Percentiles rank a stretch among this genome's conserved stretches.
Evolutionary conservation across 2,113 vertebrate genomes (phyloP).

Genomic region (Sceloporus tristichus): DNA sequence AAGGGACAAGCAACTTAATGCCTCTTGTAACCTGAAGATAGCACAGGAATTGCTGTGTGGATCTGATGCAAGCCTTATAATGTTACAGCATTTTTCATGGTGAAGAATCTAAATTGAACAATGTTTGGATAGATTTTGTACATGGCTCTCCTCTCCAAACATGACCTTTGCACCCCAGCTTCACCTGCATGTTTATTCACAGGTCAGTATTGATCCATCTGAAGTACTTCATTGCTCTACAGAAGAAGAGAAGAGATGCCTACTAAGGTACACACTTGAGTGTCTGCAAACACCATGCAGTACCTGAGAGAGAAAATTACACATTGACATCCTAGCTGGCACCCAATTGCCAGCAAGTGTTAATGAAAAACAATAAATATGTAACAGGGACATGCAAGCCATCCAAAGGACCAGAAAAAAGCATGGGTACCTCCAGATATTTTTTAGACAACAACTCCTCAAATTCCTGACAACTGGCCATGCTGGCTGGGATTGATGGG

Average conservation of each 20-base stretch:
- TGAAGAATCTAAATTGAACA: constrained; percentile 32
- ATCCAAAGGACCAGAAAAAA: background rate
- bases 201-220: constrained; percentile 58
- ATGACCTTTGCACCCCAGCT: constrained; percentile 54
- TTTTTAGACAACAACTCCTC: too few species aligned
- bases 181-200: constrained; percentile 62
- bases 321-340: background rate
- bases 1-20: background rate
- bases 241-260: background rate
- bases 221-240: constrained; percentile 64
- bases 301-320: background rate
- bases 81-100: too few species aligned
- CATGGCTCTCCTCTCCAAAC: constrained; percentile 9
- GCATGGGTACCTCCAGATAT: background rate
- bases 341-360: background rate
- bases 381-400: background rate
- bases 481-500: too few species aligned
- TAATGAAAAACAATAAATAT: background rate
- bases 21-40: background rate
- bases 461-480: too few species aligned
- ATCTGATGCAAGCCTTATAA: background rate
- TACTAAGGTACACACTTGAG: background rate
- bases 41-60: background rate
- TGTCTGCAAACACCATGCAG: background rate
- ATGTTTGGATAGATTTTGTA: constrained; percentile 13